Evolutionary conservation across 2,888 invertebrate species (phyloP).

Genomic region (Drosophila heteroneura): DNA sequence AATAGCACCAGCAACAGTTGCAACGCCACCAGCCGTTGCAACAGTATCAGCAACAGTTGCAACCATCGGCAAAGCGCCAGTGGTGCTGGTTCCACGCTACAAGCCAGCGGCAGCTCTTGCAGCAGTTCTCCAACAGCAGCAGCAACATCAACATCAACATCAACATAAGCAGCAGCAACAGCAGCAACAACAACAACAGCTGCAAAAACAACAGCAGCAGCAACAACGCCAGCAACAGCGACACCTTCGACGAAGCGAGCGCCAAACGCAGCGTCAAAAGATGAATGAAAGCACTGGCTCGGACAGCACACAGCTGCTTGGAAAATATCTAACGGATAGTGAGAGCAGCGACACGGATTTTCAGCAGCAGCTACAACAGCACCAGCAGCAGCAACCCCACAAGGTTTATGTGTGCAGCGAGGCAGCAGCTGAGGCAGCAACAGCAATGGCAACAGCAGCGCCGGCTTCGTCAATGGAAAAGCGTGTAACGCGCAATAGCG

Average conservation of each 20-base stretch:
- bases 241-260: constrained; percentile 69
- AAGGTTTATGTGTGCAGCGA: constrained; percentile 31
- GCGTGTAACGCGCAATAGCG: constrained; percentile 77
- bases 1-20: constrained; percentile 9
- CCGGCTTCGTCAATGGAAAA: constrained; percentile 46
- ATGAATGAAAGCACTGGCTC: constrained; percentile 24
- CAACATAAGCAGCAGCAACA: constrained; percentile 54
- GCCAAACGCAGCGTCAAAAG: constrained; percentile 64
- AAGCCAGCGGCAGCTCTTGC: constrained; percentile 53
- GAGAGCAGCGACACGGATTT: constrained; percentile 69
- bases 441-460: constrained; percentile 30
- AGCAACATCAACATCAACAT: constrained; percentile 57
- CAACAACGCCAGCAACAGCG: constrained; percentile 63
- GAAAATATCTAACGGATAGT: constrained; percentile 59
- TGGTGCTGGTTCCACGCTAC: constrained; percentile 61
- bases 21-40: not conserved
- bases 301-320: constrained; percentile 32
- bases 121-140: constrained; percentile 30
- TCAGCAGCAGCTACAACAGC: constrained; percentile 38
- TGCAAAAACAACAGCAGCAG: constrained; percentile 31
- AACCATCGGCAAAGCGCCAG: constrained; percentile 52
- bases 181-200: constrained; percentile 57
- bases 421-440: constrained; percentile 6
- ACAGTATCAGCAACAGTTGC: constrained; percentile 13
- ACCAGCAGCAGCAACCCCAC: constrained; percentile 34